These are phyloP conservation scores for Perithous albicinctus DNA, from an alignment of 2,888 invertebrate species.

Conservation along the genomic window DNA sequence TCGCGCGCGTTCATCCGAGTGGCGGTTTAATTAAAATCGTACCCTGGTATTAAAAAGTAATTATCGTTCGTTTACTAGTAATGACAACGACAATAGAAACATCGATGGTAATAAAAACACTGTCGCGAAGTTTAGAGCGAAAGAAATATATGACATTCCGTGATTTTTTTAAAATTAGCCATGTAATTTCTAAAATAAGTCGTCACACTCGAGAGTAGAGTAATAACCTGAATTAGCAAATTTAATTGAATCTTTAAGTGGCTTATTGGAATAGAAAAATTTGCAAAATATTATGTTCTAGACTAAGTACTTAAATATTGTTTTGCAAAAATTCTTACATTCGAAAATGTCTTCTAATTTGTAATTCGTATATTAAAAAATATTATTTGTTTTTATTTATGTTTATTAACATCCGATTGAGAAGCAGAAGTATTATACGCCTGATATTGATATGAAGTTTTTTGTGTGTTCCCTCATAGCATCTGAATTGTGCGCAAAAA, in stretches of 20 bases:
- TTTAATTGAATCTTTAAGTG: not conserved
- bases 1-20: slow-evolving; percentile 37
- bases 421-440: no score
- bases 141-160: not conserved
- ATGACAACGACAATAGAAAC: slow-evolving; percentile 1
- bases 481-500: no score
- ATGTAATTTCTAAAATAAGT: not conserved
- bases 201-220: not conserved
- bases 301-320: not conserved
- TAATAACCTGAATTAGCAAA: not conserved
- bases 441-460: no score
- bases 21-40: slow-evolving; percentile 75
- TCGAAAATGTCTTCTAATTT: not conserved
- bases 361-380: not conserved
- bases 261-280: not conserved
- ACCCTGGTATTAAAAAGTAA: slow-evolving; percentile 53
- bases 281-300: not conserved
- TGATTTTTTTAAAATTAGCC: not conserved
- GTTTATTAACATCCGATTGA: no score
- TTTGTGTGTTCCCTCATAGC: no score
- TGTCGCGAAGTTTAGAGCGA: not conserved
- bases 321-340: no score
- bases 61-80: slow-evolving; percentile 36
- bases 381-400: not conserved
- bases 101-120: not conserved